These are phyloP conservation scores for Mandrillus leucophaeus DNA, from an alignment of 2,113 vertebrate species.

Conservation along the genomic window DNA sequence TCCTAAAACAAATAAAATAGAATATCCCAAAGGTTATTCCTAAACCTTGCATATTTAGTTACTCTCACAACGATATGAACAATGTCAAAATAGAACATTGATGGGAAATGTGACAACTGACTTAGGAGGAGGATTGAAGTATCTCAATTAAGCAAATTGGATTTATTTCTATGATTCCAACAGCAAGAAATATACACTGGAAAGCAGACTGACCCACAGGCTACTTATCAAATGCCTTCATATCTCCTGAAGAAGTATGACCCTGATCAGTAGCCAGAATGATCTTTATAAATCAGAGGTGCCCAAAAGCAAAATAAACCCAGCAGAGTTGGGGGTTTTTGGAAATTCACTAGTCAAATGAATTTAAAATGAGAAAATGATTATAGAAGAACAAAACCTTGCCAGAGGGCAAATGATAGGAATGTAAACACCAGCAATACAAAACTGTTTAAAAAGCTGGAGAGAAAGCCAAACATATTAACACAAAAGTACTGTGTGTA, in stretches of 20 bases:
- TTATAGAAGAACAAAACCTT: neutral
- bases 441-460: neutral
- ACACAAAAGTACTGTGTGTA: neutral
- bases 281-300: neutral
- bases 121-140: neutral
- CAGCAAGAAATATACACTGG: neutral
- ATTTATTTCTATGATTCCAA: neutral
- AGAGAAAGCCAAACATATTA: neutral
- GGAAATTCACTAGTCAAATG: neutral
- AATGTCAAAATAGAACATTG: neutral
- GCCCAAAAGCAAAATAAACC: neutral
- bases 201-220: neutral
- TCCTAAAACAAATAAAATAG: neutral
- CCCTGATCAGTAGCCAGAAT: slow-evolving; percentile 20
- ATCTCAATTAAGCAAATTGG: neutral
- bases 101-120: neutral
- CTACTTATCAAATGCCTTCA: neutral
- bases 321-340: neutral
- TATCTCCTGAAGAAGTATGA: neutral
- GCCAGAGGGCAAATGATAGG: neutral
- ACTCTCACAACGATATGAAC: neutral
- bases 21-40: neutral
- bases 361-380: slow-evolving; percentile 10
- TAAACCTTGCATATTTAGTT: neutral
- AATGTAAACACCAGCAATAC: neutral